Evolutionary conservation across 2,888 invertebrate genomes (phyloP), one percentile per base, ranked within the genome.

Genomic region (Agriopis aurantiaria): DNA sequence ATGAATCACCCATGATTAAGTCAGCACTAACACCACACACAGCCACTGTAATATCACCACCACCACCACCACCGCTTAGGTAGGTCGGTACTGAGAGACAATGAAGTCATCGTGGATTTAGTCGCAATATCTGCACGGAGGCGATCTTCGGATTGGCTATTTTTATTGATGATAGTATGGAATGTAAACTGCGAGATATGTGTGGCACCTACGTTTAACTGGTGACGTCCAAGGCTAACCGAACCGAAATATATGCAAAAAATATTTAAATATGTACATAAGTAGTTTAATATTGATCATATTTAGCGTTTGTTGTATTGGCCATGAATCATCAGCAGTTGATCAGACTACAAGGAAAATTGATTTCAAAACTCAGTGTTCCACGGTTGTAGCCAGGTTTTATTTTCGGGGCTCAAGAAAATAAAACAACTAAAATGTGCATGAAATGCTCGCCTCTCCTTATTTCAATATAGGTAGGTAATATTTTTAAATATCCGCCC

Each of bases 131-230:
- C 74, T 84, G 77, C 76, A 79, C 69, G 73, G 77, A 82, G 76
- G 73, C 76, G 79, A 82, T 80, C 59, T 78, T 81, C 68, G 74
- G 76, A 83, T 84, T 82, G 80, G 83, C 87, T 91, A 91, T 91
- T 91, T 91, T 84, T 91, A 90, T 87, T 87, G 87, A 89, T 92
- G 91, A 91, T 89, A 73, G 65, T 76, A 85, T 84, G 79, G 76
- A 83, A 81, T 82, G 82, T 86, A 84, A 85, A 85, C 79, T 79
- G 77, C 76, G 76, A 73, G 76, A 77, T 71, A 75, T 76, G 75
- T 78, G 76, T 77, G 74, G 80, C 75, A 82, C 85, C 77, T 78
- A 83, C 77, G 81, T 82, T 70, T 78, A 68, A 78, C 69, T 74
- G 77, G 71, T 77, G 82, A 84, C 80, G 76, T 83, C 85, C 86